phyloP scores from a whole-genome alignment of 2,888 invertebrate genomes.

The Portevinia maculata region DNA sequence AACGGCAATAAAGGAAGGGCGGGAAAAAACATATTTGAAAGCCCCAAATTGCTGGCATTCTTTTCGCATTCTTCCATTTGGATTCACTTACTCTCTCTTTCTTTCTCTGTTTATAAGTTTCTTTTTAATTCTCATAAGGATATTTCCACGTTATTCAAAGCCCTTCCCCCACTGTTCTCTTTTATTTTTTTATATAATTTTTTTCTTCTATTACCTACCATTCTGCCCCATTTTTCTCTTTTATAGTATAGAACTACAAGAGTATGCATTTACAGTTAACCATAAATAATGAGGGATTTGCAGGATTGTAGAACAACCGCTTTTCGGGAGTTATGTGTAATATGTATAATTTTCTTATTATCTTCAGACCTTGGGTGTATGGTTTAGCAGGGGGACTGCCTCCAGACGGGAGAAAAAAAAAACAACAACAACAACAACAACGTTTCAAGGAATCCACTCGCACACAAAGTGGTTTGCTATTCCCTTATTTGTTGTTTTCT shows the following conservation, averaged over 20 bases:
- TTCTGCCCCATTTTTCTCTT: constrained; percentile 50
- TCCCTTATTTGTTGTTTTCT: constrained; percentile 19
- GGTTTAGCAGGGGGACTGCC: constrained; percentile 24
- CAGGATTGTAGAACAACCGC: constrained; percentile 57
- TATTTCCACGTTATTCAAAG: constrained; percentile 61
- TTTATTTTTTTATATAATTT: not conserved
- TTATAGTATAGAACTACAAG: not conserved
- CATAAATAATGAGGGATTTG: constrained; percentile 72
- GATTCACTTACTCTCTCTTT: constrained; percentile 12
- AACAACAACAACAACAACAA: constrained; percentile 23
- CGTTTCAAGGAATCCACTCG: constrained; percentile 37
- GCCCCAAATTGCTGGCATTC: constrained; percentile 72
- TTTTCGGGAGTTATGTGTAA: constrained; percentile 67
- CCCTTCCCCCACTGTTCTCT: not conserved
- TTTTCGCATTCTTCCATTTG: constrained; percentile 64
- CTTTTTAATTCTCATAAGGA: constrained; percentile 69
- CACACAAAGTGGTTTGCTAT: constrained; percentile 49
- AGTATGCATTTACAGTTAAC: constrained; percentile 68
- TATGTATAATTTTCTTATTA: constrained; percentile 74
- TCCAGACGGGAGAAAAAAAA: constrained; percentile 40
- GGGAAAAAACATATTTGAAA: constrained; percentile 62
- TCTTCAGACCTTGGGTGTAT: constrained; percentile 71
- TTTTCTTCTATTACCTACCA: not conserved
- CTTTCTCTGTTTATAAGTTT: constrained; percentile 41
- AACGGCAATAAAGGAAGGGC: constrained; percentile 61